phyloP scores from a whole-genome alignment of 2,113 vertebrate species.

The Notiomystis cincta region DNA sequence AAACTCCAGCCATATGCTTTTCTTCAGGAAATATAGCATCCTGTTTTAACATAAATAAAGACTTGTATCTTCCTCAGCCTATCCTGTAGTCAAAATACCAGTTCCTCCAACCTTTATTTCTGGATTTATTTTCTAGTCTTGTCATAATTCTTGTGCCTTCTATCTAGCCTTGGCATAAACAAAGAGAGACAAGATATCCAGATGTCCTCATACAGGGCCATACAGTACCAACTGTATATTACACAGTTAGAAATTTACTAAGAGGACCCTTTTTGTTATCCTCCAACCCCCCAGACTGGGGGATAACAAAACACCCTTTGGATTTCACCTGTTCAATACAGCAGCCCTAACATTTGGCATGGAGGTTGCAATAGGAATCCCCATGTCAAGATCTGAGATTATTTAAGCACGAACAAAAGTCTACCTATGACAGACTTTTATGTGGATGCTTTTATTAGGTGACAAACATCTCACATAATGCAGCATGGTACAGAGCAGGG shows the following conservation, averaged over 20 bases:
- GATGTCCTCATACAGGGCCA: neutral
- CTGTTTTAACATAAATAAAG: neutral
- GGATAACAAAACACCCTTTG: too few relatives aligned
- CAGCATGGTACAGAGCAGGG: neutral
- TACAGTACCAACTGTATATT: neutral
- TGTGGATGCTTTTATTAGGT: neutral
- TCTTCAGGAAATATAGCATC: neutral
- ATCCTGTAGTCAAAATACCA: neutral
- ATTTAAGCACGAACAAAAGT: neutral
- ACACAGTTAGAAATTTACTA: neutral
- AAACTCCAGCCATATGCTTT: neutral
- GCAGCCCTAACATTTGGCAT: neutral
- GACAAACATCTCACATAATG: neutral
- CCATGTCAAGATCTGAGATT: neutral
- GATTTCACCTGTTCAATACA: neutral
- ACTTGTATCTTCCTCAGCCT: neutral
- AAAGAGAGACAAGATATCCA: neutral
- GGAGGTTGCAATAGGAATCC: neutral
- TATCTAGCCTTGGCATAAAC: neutral
- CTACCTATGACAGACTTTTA: neutral
- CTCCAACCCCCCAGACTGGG: accelerated
- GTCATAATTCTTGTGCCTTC: neutral
- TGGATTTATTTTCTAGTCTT: neutral
- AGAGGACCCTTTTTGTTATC: neutral
- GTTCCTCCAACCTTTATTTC: neutral